Evolutionary conservation across 1,140 invertebrate species (phyloP).

Genomic region (Halotydeus destructor): DNA sequence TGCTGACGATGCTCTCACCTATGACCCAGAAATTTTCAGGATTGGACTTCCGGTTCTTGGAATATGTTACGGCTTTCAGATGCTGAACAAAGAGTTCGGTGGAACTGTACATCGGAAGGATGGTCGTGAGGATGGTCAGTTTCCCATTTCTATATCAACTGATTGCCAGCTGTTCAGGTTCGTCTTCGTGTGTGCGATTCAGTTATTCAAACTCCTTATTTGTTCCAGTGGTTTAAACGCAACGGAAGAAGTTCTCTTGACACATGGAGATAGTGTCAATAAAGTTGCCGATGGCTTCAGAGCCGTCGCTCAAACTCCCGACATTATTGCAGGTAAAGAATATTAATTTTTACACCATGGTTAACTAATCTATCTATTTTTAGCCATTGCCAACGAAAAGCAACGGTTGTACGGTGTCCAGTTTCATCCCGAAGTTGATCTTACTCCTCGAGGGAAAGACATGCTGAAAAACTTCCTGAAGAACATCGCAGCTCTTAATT

Average conservation of each 20-base stretch:
- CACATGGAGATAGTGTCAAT: constrained; percentile 89
- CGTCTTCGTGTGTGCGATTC: constrained; percentile 25
- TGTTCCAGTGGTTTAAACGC: constrained; percentile 54
- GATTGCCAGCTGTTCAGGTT: constrained; percentile 81
- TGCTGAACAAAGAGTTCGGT: constrained; percentile 95
- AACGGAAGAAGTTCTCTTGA: constrained; percentile 71
- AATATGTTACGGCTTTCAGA: constrained; percentile 97
- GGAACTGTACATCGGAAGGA: constrained; percentile 72
- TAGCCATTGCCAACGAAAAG: constrained; percentile 75
- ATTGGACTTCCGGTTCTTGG: constrained; percentile 83
- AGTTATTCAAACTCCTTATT: constrained; percentile 6
- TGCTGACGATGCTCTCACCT: constrained; percentile 63
- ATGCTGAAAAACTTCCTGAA: constrained; percentile 91
- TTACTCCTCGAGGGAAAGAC: constrained; percentile 68
- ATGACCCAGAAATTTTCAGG: constrained; percentile 85
- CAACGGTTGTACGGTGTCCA: constrained; percentile 77
- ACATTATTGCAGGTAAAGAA: constrained; percentile 42
- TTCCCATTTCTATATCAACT: constrained; percentile 64
- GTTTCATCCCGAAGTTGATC: constrained; percentile 92
- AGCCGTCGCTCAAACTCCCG: constrained; percentile 56
- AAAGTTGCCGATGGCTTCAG: constrained; percentile 67
- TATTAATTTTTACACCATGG: not conserved
- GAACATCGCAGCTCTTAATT: constrained; percentile 61
- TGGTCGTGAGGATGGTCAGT: constrained; percentile 83
- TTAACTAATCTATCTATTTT: constrained; percentile 1